A percentile compares a stretch with the other conserved stretches of the same genome.
These are phyloP conservation scores for Oopsacas minuta DNA, from an alignment of 37 sponge, comb jelly and placozoan genomes.

Conservation along the genomic window DNA sequence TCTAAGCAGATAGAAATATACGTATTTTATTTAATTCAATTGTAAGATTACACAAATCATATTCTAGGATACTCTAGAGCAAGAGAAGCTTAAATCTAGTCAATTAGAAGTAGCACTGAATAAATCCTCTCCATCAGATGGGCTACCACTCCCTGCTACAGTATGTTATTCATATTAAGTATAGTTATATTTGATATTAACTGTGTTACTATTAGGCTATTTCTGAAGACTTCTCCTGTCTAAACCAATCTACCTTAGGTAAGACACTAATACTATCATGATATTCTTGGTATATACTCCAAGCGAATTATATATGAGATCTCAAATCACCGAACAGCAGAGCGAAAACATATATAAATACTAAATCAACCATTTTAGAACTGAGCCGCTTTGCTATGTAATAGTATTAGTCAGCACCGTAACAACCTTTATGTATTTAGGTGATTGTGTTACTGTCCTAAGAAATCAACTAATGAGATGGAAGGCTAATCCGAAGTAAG, in stretches of 20 bases:
- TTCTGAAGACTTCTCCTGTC: constrained; percentile 9
- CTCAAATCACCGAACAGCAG: no score
- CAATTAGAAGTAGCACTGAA: neutral
- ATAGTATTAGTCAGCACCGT: neutral
- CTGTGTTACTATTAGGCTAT: neutral
- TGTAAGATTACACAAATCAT: neutral
- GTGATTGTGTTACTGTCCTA: neutral
- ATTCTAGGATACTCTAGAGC: neutral
- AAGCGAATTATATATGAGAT: no score
- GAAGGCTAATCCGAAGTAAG: neutral
- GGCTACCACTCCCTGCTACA: neutral
- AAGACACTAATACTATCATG: no score
- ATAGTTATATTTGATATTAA: neutral
- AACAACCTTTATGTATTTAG: neutral
- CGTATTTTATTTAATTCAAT: neutral
- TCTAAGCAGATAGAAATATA: neutral
- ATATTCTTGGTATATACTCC: no score
- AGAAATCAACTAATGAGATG: neutral
- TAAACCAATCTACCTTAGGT: neutral
- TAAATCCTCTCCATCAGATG: neutral
- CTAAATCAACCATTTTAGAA: no score
- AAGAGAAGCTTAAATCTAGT: neutral
- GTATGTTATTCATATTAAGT: neutral
- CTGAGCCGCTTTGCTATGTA: no score
- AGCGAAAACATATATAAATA: no score